These are phyloP conservation scores for Notospermus geniculatus DNA, from an alignment of 1,140 invertebrate species.

Conservation along the genomic window DNA sequence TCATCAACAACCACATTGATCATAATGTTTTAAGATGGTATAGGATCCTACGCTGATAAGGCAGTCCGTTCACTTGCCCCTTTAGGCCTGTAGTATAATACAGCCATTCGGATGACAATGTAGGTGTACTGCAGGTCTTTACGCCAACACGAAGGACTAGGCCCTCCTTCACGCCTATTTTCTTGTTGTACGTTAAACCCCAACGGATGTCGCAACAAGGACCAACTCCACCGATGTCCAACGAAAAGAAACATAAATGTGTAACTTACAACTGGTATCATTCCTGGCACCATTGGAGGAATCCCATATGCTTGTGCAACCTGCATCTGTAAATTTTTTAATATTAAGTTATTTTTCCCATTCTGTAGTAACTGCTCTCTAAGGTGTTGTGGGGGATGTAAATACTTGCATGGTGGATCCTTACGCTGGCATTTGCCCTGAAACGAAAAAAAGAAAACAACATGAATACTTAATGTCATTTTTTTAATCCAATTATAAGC, in stretches of 20 bases:
- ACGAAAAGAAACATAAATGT: neutral
- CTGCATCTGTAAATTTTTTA: slow-evolving; percentile 59
- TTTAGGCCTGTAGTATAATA: too few relatives aligned
- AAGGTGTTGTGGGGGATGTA: slow-evolving; percentile 98
- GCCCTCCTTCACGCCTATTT: too few relatives aligned
- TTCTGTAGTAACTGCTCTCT: slow-evolving; percentile 99
- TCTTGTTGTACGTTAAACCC: too few relatives aligned
- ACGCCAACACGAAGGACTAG: too few relatives aligned
- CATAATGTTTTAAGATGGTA: too few relatives aligned
- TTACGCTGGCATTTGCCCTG: slow-evolving; percentile 99
- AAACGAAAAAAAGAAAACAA: slow-evolving; percentile 55
- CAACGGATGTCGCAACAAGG: too few relatives aligned
- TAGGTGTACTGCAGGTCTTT: too few relatives aligned
- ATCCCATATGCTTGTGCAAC: slow-evolving; percentile 35
- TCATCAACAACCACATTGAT: too few relatives aligned
- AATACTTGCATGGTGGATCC: slow-evolving; percentile 99
- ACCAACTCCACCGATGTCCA: neutral
- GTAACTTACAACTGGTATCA: slow-evolving; percentile 5
- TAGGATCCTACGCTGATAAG: too few relatives aligned
- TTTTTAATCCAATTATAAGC: too few relatives aligned
- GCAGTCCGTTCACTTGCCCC: too few relatives aligned
- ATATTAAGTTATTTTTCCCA: slow-evolving; percentile 96
- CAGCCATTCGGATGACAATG: too few relatives aligned
- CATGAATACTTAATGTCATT: slow-evolving; percentile 29
- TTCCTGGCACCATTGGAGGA: slow-evolving; percentile 30